These are phyloP conservation scores for Myrmecophaga tridactyla DNA, from an alignment of 2,113 vertebrate species.

Conservation along the genomic window DNA sequence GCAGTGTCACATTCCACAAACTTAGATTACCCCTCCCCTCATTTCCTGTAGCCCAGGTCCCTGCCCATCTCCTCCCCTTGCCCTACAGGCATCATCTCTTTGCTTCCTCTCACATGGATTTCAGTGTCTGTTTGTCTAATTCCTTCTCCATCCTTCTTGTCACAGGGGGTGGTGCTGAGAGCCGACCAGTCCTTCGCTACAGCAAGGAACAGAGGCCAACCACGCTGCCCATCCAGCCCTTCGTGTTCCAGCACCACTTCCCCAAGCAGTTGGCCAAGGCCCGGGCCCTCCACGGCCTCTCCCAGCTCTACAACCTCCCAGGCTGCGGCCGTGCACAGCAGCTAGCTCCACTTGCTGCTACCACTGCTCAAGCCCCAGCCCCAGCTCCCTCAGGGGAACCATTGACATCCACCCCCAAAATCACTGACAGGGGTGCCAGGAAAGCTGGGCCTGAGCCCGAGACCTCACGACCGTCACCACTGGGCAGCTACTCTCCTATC, in stretches of 20 bases:
- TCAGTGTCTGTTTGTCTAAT: slow-evolving; percentile 48
- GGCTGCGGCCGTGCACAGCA: slow-evolving; percentile 79
- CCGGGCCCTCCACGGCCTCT: slow-evolving; percentile 89
- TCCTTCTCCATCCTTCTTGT: slow-evolving; percentile 56
- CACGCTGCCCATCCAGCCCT: slow-evolving; percentile 97
- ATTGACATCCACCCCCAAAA: not conserved
- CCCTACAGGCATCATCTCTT: not conserved
- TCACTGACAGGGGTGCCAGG: slow-evolving; percentile 66
- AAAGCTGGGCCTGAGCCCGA: slow-evolving; percentile 80
- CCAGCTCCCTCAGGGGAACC: slow-evolving; percentile 42
- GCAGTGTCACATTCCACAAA: not conserved
- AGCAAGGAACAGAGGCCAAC: slow-evolving; percentile 97
- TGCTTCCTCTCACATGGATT: not conserved
- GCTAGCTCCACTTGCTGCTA: slow-evolving; percentile 43
- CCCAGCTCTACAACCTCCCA: slow-evolving; percentile 89
- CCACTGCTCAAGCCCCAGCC: slow-evolving; percentile 66
- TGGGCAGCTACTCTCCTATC: slow-evolving; percentile 95
- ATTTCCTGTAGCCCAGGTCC: not conserved
- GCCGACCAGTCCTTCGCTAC: slow-evolving; percentile 90
- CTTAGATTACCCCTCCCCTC: not conserved
- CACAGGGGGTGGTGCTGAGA: slow-evolving; percentile 89
- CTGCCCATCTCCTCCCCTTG: not conserved
- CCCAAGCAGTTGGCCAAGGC: slow-evolving; percentile 87
- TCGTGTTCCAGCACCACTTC: slow-evolving; percentile 97
- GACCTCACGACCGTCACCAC: slow-evolving; percentile 91